phyloP scores from a whole-genome alignment of 2,888 invertebrate species.

The Caenorhabditis wallacei region DNA sequence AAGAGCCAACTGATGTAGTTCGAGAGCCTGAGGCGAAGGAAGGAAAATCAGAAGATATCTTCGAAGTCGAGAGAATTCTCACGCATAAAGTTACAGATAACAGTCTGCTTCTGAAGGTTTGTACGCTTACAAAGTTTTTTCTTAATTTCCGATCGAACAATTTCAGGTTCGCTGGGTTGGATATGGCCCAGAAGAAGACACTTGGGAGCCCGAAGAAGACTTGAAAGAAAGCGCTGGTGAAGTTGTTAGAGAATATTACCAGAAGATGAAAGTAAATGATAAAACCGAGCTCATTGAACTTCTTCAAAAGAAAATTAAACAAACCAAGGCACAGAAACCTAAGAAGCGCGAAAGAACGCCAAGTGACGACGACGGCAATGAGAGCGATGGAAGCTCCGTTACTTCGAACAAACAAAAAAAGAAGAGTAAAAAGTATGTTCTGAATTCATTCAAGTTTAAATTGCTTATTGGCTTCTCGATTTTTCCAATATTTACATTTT shows the following conservation, averaged over 20 bases:
- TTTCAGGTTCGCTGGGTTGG: conserved; percentile 73
- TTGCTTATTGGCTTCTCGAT: no score
- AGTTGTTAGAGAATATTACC: conserved; percentile 44
- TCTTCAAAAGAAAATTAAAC: conserved; percentile 12
- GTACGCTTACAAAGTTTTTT: background rate
- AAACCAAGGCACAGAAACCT: background rate
- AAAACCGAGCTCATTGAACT: conserved; percentile 20
- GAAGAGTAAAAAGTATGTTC: conserved; percentile 8
- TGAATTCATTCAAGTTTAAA: background rate
- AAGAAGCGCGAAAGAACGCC: conserved; percentile 5
- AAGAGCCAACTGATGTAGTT: background rate
- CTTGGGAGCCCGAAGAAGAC: conserved; percentile 75
- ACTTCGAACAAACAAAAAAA: background rate
- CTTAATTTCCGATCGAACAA: background rate
- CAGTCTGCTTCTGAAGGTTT: conserved; percentile 28
- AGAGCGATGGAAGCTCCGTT: conserved; percentile 17
- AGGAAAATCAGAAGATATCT: conserved; percentile 67
- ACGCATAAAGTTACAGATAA: conserved; percentile 32
- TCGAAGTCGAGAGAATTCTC: conserved; percentile 63
- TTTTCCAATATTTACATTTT: no score
- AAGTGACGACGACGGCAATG: conserved; percentile 7
- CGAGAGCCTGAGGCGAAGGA: conserved; percentile 51
- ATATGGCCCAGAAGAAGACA: conserved; percentile 69
- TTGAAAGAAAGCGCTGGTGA: conserved; percentile 55
- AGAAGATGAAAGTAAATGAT: conserved; percentile 22